A percentile compares a stretch with the other conserved stretches of the same genome.
Conservation (phyloP, 2,113 vertebrate species). For the Poeciliopsis turrubarensis region DNA sequence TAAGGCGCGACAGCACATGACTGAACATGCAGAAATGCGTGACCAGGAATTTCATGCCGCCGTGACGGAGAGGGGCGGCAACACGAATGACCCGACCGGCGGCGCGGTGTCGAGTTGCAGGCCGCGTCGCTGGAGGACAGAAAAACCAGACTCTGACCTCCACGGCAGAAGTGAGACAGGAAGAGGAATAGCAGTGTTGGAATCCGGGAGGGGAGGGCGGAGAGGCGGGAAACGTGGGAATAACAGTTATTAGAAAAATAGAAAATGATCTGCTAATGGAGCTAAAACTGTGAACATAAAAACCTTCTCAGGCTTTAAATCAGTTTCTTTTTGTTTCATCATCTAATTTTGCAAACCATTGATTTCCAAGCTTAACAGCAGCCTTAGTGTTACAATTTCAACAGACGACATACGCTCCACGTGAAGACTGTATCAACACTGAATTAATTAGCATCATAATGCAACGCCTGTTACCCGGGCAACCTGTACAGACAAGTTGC, state of each 20-base stretch:
- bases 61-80: constrained; percentile 13
- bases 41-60: constrained; percentile 18
- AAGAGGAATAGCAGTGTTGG: constrained; percentile 37
- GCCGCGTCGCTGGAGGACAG: constrained; percentile 56
- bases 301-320: not conserved
- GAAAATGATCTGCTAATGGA: not conserved
- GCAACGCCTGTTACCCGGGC: not conserved
- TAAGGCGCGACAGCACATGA: constrained; percentile 15
- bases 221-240: not conserved
- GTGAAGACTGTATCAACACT: not conserved
- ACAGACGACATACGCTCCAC: not conserved
- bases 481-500: too few species aligned
- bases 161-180: constrained; percentile 44
- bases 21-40: constrained; percentile 19
- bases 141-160: constrained; percentile 65
- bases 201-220: constrained; percentile 25
- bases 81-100: constrained; percentile 26
- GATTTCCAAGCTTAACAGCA: not conserved
- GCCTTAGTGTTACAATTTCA: not conserved
- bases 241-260: not conserved
- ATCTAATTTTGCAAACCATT: not conserved
- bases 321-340: not conserved
- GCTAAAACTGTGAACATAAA: not conserved
- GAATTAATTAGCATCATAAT: not conserved
- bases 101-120: constrained; percentile 46